Base-by-base conservation (phyloP, 2,888 invertebrate species). In the Brassicogethes aeneus region DNA sequence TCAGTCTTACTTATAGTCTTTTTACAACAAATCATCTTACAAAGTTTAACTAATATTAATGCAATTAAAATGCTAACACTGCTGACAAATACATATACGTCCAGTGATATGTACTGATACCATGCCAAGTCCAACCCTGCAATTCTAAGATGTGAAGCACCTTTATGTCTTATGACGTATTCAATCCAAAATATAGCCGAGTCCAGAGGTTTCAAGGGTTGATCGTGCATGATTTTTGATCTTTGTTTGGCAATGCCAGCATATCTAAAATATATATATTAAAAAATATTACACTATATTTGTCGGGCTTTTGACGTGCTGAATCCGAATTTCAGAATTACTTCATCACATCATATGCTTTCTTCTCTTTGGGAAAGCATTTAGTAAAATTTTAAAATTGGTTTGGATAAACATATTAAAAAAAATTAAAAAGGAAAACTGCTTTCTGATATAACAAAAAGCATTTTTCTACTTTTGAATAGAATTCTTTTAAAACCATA, bases 121-220 rank as follows among this genome's bases (percentile, higher is more conserved):
- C 56, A 56, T 3, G 43, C 39, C 16, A 61, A 42, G 39, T 54
- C 44, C 16, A 55, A 32, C 2, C 52, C 57, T 3, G 52, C 54
- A 3, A 57, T 52, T 36, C 51, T 48, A 34, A 63, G 50, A 49
- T 63, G 60, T n/a, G 46, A 42, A 1, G 62, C 60, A 3, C 61
- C 62, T 32, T 53, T 52, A 43, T 58, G 51, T 14, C 56, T 47
- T 8, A 60, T 48, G 3, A 61, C 57, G 41, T 60, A 61, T 40
- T 62, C 57, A 1, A 56, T 50, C 63, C 63, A 63, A 42, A 54
- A 62, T 29, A 54, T 47, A 10, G 59, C 59, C 3, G 43, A 45
- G 17, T 61, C 56, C 37, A 58, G 37, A 1, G 61, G 62, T 36
- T 56, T 55, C 35, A 55, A 41, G 7, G 56, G 56, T 37, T 55